Evolutionary conservation across 2,113 vertebrate species (phyloP), one percentile per base, ranked within the genome.

Genomic region (Typhlomys cinereus): DNA sequence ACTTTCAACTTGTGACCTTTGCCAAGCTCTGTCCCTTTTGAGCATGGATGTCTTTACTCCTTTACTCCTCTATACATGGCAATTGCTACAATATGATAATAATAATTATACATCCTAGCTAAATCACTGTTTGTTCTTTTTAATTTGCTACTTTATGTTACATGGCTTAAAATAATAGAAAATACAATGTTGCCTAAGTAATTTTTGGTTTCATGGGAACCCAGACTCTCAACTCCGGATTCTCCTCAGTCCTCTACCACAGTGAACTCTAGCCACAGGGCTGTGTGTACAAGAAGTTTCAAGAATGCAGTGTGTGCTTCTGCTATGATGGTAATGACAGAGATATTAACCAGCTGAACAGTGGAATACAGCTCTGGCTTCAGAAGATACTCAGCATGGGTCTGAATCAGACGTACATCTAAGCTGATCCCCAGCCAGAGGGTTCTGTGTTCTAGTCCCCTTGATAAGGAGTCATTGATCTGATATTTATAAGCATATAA

Each of bases 401-500:
- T 66, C 1, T 36, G 21, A 79, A 52, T 75, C 78, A 75, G 44
- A n/a, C n/a, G 44, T 88, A 44, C 36, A 50, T 18, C 23, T 82
- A 46, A 93, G 78, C 50, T 79, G 84, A 52, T 85, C 34, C 91
- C 25, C 36, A 90, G 34, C 9, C 69, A 34, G 17, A 34, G 27
- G 61, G 46, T 29, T 71, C 39, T 46, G 15, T 82, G 12, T 69
- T 80, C 34, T 62, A 71, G 10, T 70, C 39, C 7, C 3, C 36
- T 90, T 61, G 61, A 83, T 52, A 50, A 41, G n/a, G 54, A 64
- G 20, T 12, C 39, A 54, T 80, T 82, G 66, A 66, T 83, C 50
- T 90, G 21, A 83, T 64, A 66, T 92, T 83, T 91, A 71, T 89
- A 52, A 61, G 54, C 29, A 2, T 17, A 31, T 69, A 92, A 67